Percentiles rank a stretch among this genome's conserved stretches.
Conservation (phyloP, 2,797 vertebrate species). For the Sebastes iracundus region DNA sequence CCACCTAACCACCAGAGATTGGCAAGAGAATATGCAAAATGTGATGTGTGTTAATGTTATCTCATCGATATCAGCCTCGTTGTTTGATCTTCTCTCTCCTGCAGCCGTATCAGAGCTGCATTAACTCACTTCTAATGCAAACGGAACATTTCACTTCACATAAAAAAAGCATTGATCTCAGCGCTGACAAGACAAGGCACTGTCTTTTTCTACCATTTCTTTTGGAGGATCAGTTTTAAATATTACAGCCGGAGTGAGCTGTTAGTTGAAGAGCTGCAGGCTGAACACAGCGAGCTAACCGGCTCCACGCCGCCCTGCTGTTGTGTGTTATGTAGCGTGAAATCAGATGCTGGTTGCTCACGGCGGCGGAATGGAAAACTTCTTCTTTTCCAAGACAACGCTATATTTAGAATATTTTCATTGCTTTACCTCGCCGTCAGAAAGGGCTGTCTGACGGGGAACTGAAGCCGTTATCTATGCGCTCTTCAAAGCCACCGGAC, state of each 20-base stretch:
- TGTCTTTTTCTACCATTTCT: too few species aligned
- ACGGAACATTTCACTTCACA: neutral
- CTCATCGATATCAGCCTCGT: neutral
- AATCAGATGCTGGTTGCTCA: neutral
- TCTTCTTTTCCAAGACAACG: neutral
- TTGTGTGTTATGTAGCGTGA: neutral
- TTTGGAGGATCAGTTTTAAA: neutral
- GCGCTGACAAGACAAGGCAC: too few species aligned
- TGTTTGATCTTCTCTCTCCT: neutral
- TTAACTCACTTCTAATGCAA: neutral
- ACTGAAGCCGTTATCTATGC: neutral
- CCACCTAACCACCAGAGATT: too few species aligned
- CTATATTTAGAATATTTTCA: neutral
- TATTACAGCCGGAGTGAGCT: neutral
- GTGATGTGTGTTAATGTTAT: too few species aligned
- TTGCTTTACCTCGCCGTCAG: neutral
- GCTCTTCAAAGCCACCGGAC: neutral
- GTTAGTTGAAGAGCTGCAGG: too few species aligned
- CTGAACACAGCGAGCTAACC: neutral
- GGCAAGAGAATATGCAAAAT: too few species aligned
- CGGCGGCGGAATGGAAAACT: neutral
- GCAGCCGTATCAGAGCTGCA: neutral
- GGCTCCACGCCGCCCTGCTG: neutral
- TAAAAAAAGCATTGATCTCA: neutral
- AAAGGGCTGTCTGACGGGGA: neutral